Conservation (phyloP, 2,797 vertebrate genomes). For the Threskiornis aethiopicus region DNA sequence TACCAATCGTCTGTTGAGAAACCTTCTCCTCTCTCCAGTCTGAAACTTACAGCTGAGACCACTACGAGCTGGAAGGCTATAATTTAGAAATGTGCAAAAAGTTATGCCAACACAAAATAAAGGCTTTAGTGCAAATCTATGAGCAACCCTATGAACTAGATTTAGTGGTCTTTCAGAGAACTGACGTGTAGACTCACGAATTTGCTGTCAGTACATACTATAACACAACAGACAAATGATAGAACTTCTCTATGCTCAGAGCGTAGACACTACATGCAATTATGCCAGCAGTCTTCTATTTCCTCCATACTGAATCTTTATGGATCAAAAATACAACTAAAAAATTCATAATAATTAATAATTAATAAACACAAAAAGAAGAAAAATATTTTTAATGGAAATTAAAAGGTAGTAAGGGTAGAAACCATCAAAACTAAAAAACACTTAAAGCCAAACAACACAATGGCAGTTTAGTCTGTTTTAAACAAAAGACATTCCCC, state of each 20-base stretch:
- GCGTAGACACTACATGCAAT: not conserved
- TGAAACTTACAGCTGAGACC: not conserved
- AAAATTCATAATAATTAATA: not conserved
- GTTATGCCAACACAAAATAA: not conserved
- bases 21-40: not conserved
- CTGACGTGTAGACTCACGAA: not conserved
- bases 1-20: not conserved
- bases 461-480: not conserved
- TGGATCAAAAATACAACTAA: not conserved
- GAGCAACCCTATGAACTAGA: not conserved
- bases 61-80: not conserved
- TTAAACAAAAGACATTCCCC: slow-evolving; percentile 42
- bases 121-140: not conserved
- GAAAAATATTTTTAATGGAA: not conserved
- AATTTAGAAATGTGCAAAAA: not conserved
- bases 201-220: not conserved
- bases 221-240: not conserved
- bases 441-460: not conserved
- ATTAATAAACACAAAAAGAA: not conserved
- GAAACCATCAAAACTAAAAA: not conserved
- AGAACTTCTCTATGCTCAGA: not conserved
- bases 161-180: not conserved
- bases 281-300: not conserved
- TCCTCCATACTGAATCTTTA: not conserved
- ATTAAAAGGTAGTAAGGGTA: not conserved